Evolutionary conservation across 2,113 vertebrate genomes (phyloP).

Genomic region (Sclerurus mexicanus): DNA sequence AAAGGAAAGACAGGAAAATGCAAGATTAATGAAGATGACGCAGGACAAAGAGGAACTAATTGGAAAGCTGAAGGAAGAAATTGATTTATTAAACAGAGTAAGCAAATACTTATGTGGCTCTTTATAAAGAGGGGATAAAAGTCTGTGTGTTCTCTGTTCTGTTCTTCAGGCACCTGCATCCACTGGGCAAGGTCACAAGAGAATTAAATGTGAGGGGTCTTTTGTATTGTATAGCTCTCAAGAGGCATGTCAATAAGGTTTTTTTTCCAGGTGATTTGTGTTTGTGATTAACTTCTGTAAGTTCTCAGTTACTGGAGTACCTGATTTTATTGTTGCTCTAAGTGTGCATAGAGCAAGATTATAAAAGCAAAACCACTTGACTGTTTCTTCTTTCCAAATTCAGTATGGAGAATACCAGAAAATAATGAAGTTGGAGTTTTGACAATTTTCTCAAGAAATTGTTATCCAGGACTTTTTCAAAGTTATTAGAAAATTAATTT

Average conservation of each 20-base stretch:
- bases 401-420: not conserved
- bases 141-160: not conserved
- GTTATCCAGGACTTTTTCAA: not conserved
- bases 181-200: not conserved
- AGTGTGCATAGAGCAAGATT: not conserved
- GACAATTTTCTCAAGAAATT: not conserved
- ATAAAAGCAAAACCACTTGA: not conserved
- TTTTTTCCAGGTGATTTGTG: not conserved
- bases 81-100: slow-evolving; percentile 95
- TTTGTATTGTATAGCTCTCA: not conserved
- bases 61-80: slow-evolving; percentile 92
- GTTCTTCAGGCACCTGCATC: not conserved
- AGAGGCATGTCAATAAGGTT: not conserved
- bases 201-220: not conserved
- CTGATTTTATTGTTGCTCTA: not conserved
- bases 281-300: not conserved
- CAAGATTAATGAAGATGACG: slow-evolving; percentile 80
- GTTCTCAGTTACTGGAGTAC: not conserved
- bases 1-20: slow-evolving; percentile 88
- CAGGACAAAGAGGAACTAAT: slow-evolving; percentile 95
- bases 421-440: not conserved
- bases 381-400: not conserved
- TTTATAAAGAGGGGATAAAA: not conserved
- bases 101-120: slow-evolving; percentile 53
- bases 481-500: not conserved